Base-by-base conservation (phyloP, 30 jellyfish, hydroid and myxozoan genomes). In the Chironex yamaguchii region DNA sequence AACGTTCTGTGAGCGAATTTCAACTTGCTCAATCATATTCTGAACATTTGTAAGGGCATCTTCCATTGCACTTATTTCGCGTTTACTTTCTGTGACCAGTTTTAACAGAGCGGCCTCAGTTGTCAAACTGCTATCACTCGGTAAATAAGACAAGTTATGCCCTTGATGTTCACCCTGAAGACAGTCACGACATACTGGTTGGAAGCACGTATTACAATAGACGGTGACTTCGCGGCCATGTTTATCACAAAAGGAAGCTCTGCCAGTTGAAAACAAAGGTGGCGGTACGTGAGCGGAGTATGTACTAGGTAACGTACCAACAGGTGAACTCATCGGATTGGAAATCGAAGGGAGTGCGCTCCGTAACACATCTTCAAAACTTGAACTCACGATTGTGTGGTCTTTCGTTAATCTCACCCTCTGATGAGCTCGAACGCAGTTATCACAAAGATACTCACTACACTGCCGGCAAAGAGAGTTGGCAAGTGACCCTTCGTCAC, bases 381-480 rank as follows among this genome's bases (percentile, higher is more conserved):
- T 71, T 14, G 96, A 89, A 33, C 92, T 79, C 27, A 89, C 97
- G 0, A 89, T 89, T 30, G 89, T 75, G 82, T 89, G 97, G 0
- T 81, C 98, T 71, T 93, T 93, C 36, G 97, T 93, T 29, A 87
- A 72, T 24, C 97, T 69, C 23, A 93, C 97, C 63, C 97, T 81
- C 51, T 93, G 97, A 36, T 93, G 98, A 28, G 98, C 98, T 30
- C 87, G 84, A 34, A 84, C 97, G 76, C 98, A 93, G 26, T 93
- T 76, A 49, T 88, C 97, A 68, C 98, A 93, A 29, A 93, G 58
- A 49, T 93, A 93, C 49, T 93, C 98, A 74, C 84, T 93, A 67
- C 98, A 93, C 34, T 93, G 93, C n/a, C 97, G 96, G 58, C 98
- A 93, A 34, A 82, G 32, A n/a, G 92, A 87, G 50, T 36, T 80